Percentiles rank a stretch among this genome's conserved stretches.
phyloP scores from a whole-genome alignment of 2,888 invertebrate genomes.

The Troides oblongomaculatus region DNA sequence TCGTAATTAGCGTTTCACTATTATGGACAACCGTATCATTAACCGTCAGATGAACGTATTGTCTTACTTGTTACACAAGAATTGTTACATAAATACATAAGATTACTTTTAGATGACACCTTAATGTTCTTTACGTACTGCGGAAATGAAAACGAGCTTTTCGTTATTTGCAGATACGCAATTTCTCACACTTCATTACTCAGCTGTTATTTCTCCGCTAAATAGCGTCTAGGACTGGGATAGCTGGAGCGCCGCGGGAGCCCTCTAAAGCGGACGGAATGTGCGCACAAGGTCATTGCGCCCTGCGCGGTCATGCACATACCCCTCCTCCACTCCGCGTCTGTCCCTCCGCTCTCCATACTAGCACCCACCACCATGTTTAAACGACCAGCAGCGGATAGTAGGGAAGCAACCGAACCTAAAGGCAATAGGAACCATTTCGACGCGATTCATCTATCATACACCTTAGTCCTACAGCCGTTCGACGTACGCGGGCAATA shows the following conservation, averaged over 20 bases:
- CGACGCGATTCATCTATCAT: slow-evolving; percentile 68
- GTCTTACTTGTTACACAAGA: too few relatives aligned
- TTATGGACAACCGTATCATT: too few relatives aligned
- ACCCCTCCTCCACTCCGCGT: slow-evolving; percentile 46
- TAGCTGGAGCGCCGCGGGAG: slow-evolving; percentile 63
- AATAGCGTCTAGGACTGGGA: slow-evolving; percentile 55
- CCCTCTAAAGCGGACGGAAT: slow-evolving; percentile 65
- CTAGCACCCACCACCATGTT: slow-evolving; percentile 63
- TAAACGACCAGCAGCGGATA: slow-evolving; percentile 75
- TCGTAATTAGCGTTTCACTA: too few relatives aligned
- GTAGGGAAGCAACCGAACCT: slow-evolving; percentile 66
- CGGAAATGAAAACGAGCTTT: slow-evolving; percentile 12
- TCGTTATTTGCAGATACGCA: slow-evolving; percentile 7
- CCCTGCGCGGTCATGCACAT: slow-evolving; percentile 79
- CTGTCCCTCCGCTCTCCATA: slow-evolving; percentile 38
- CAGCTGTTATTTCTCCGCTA: slow-evolving; percentile 35
- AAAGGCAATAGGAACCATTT: slow-evolving; percentile 69
- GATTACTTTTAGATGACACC: background rate
- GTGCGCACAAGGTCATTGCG: slow-evolving; percentile 79
- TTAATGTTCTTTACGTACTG: slow-evolving; percentile 1
- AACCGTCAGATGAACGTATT: too few relatives aligned
- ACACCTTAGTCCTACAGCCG: slow-evolving; percentile 52
- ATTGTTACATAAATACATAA: too few relatives aligned
- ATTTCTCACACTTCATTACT: slow-evolving; percentile 29
- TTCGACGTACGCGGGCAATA: slow-evolving; percentile 66